Conservation (phyloP, 2,113 vertebrate genomes). For the Trematocara nigrifrons region DNA sequence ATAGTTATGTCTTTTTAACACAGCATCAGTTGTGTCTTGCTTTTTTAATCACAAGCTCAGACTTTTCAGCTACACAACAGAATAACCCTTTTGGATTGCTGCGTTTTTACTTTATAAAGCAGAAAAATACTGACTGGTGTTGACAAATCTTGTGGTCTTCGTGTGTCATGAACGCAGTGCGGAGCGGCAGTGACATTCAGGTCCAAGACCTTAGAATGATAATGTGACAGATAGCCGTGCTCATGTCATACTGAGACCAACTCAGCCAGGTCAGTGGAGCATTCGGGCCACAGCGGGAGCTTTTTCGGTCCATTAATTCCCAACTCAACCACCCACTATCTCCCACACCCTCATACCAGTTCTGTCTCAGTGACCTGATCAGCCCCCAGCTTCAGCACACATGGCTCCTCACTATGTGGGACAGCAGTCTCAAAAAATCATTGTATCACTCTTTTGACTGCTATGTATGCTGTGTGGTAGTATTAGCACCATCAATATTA, state of each 20-base stretch:
- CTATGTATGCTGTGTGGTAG: background rate
- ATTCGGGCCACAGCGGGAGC: slow-evolving; percentile 11
- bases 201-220: slow-evolving; percentile 38
- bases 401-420: slow-evolving; percentile 1
- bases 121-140: background rate
- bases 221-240: slow-evolving; percentile 55
- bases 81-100: background rate
- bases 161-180: background rate
- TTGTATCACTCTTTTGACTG: background rate
- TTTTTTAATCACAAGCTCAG: background rate
- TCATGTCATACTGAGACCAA: slow-evolving; percentile 47
- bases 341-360: background rate
- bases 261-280: slow-evolving; percentile 29
- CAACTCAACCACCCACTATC: background rate
- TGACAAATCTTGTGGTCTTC: slow-evolving; percentile 24
- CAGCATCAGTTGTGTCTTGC: background rate
- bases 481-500: background rate
- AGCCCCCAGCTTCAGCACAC: background rate
- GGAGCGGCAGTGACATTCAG: slow-evolving; percentile 17
- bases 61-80: background rate
- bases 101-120: background rate
- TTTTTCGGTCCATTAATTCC: slow-evolving; percentile 8
- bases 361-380: slow-evolving; percentile 15
- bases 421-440: background rate
- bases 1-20: background rate